A percentile compares a stretch with the other conserved stretches of the same genome.
These are phyloP conservation scores for Lucilia cuprina DNA, from an alignment of 1,140 invertebrate genomes.

Conservation along the genomic window DNA sequence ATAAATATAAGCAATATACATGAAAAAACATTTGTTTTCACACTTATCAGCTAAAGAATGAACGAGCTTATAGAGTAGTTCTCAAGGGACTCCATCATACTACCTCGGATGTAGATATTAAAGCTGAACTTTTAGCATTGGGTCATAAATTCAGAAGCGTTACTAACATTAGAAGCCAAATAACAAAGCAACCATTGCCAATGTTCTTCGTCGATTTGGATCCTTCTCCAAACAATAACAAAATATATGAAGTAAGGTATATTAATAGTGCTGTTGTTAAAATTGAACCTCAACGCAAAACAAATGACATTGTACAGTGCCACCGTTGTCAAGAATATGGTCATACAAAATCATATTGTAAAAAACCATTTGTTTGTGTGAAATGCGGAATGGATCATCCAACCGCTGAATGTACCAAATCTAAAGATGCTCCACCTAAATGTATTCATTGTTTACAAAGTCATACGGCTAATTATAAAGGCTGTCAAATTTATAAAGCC, in stretches of 20 bases:
- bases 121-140: neutral
- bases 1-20: no score
- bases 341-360: neutral
- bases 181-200: neutral
- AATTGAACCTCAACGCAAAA: slow-evolving; percentile 16
- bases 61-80: neutral
- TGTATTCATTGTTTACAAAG: no score
- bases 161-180: neutral
- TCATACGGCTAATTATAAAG: neutral
- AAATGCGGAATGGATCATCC: neutral
- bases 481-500: neutral
- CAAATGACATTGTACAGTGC: neutral
- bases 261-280: neutral
- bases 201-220: neutral
- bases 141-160: neutral
- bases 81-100: neutral
- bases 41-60: neutral
- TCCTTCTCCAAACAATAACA: neutral
- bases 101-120: neutral
- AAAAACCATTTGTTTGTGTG: no score
- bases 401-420: neutral
- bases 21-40: no score
- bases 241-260: neutral
- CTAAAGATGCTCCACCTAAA: neutral
- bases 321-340: slow-evolving; percentile 25